A percentile compares a stretch with the other conserved stretches of the same genome.
Conservation (phyloP, 2,113 vertebrate species). For the Gracilinanus agilis region DNA sequence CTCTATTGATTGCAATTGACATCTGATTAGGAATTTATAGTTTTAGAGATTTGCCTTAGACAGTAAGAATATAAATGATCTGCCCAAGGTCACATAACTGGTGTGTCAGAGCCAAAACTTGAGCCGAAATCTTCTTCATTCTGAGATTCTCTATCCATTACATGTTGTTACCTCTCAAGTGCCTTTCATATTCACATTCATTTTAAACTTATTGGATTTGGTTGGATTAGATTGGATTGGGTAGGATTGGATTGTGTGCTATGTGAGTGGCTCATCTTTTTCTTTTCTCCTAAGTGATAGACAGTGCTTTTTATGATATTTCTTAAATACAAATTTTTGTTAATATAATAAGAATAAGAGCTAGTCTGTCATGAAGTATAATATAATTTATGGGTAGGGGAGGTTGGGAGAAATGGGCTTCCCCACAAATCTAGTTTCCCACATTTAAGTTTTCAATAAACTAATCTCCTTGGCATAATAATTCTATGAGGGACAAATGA, state of each 20-base stretch:
- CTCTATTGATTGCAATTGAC: too few relatives aligned
- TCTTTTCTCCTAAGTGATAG: background rate
- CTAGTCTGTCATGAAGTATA: background rate
- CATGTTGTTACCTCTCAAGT: background rate
- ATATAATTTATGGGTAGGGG: background rate
- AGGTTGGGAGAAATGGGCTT: background rate
- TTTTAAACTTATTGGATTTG: background rate
- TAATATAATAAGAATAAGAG: background rate
- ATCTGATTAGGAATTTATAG: too few relatives aligned
- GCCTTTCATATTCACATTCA: background rate
- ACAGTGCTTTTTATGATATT: background rate
- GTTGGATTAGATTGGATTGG: background rate
- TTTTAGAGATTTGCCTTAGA: too few relatives aligned
- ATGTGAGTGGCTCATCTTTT: background rate
- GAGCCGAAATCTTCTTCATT: too few relatives aligned
- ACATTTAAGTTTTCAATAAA: background rate
- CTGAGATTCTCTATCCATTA: background rate
- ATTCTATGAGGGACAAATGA: background rate
- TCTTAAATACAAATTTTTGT: background rate
- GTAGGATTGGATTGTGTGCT: background rate
- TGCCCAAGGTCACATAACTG: background rate
- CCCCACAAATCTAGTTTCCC: background rate
- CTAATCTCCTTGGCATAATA: background rate
- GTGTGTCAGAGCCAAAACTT: too few relatives aligned
- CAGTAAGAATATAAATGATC: background rate